These are phyloP conservation scores for Lithobates sylvaticus DNA, from an alignment of 2,797 vertebrate species.

Conservation along the genomic window DNA sequence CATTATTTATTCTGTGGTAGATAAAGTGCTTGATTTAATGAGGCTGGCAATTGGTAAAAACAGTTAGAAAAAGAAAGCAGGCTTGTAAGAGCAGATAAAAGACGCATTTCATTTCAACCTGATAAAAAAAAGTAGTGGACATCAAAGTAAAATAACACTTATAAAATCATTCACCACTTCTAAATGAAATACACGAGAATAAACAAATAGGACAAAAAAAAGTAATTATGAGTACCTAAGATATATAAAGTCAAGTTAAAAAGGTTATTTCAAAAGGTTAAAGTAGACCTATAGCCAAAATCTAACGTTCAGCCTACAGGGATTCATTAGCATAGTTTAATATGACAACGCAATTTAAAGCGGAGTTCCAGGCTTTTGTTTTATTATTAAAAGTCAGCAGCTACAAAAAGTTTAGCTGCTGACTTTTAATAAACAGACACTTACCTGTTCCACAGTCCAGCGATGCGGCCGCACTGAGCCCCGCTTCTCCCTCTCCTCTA, in stretches of 20 bases:
- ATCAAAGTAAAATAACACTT: slow-evolving; percentile 6
- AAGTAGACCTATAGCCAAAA: neutral
- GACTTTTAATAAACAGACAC: too few species aligned
- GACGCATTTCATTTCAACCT: slow-evolving; percentile 2
- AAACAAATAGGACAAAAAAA: neutral
- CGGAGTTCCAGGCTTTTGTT: too few species aligned
- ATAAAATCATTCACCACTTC: neutral
- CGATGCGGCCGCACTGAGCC: too few species aligned
- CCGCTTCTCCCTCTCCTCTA: too few species aligned
- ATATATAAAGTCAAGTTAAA: neutral
- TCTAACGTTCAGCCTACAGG: neutral
- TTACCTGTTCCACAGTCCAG: too few species aligned
- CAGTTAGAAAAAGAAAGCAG: slow-evolving; percentile 51
- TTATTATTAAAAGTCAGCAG: too few species aligned
- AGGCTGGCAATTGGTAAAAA: slow-evolving; percentile 51
- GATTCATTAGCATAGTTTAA: neutral
- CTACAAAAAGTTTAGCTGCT: too few species aligned
- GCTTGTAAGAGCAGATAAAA: slow-evolving; percentile 49
- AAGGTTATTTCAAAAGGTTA: neutral
- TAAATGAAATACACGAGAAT: neutral
- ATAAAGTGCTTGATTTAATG: slow-evolving; percentile 63
- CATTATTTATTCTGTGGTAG: slow-evolving; percentile 60
- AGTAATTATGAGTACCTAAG: neutral
- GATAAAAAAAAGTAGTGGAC: neutral
- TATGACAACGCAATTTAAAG: too few species aligned